Evolutionary conservation across 2,113 vertebrate genomes (phyloP).

Genomic region (Ptyas mucosa): DNA sequence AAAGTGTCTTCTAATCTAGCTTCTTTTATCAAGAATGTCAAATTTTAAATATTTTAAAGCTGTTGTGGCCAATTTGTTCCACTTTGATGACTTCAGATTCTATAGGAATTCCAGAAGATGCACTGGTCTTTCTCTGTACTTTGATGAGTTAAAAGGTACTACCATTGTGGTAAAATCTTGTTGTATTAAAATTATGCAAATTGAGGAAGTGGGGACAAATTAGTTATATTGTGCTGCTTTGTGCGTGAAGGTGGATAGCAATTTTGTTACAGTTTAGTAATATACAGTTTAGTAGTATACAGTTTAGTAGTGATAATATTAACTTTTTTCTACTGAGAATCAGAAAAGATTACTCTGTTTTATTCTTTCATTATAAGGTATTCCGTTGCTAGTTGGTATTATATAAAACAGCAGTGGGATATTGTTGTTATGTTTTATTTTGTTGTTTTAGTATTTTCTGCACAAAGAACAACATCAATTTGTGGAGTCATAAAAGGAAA

Average conservation of each 20-base stretch:
- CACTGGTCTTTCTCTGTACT: neutral
- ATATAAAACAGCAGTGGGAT: conserved; percentile 25
- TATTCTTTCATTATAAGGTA: neutral
- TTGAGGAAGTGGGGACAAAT: neutral
- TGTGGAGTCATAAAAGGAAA: conserved; percentile 1
- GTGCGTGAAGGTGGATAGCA: neutral
- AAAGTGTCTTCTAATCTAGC: neutral
- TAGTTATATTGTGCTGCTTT: neutral
- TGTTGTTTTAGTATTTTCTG: neutral
- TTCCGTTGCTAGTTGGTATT: neutral
- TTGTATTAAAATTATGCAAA: neutral
- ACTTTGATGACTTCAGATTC: neutral
- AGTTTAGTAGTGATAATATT: conserved; percentile 2
- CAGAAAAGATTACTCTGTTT: conserved; percentile 8
- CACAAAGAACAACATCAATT: conserved; percentile 23
- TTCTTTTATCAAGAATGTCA: neutral
- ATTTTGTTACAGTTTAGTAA: neutral
- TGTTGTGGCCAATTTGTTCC: neutral
- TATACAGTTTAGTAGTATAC: neutral
- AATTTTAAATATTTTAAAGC: neutral
- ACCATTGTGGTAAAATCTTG: neutral
- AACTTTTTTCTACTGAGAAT: neutral
- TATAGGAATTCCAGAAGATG: neutral
- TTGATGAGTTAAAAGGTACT: neutral
- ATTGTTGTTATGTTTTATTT: neutral